Evolutionary conservation across 2,888 invertebrate genomes (phyloP), one percentile per base, ranked within the genome.

Genomic region (Schizaphis graminum): DNA sequence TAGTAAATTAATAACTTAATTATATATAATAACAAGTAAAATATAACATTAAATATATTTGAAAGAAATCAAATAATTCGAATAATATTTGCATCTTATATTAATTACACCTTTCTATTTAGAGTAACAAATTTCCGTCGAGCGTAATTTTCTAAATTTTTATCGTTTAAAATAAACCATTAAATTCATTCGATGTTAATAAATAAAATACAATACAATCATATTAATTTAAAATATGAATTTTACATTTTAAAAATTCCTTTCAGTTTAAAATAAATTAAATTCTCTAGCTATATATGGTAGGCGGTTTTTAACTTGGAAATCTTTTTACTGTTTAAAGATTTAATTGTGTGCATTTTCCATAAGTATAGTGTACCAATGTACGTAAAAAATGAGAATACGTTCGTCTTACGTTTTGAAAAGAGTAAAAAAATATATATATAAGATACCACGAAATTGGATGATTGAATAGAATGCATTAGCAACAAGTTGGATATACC

Each of bases 401-500:
- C 21, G 35, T 77, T 77, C 35, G 21, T 77, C 21, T 77, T 77
- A 77, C 35, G 8, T 41, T 77, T 77, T 77, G 35, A 77, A 77
- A 35, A 77, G 35, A 24, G 77, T 77, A 77, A 77, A 77, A 77
- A 61, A 77, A 53, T 53, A 44, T 44, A 2, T 77, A 21, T 41
- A 41, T 8, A 35, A 35, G 8, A 77, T 21, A 41, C 77, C 8
- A 41, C 35, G 35, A 35, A 4, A 21, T 77, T 35, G 8, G 7
- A 77, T 35, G 77, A 77, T 77, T 77, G 67, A 77, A 77, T 77
- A 77, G 77, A 77, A 35, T 77, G 35, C 35, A 77, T 77, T 77
- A 77, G 35, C 77, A 77, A 77, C 21, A 35, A 7, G 35, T 77
- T 77, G 35, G 35, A 35, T 35, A 21, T 35, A 77, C 8, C 35